These are phyloP conservation scores for Xyrichtys novacula DNA, from an alignment of 2,797 vertebrate genomes.

Conservation along the genomic window DNA sequence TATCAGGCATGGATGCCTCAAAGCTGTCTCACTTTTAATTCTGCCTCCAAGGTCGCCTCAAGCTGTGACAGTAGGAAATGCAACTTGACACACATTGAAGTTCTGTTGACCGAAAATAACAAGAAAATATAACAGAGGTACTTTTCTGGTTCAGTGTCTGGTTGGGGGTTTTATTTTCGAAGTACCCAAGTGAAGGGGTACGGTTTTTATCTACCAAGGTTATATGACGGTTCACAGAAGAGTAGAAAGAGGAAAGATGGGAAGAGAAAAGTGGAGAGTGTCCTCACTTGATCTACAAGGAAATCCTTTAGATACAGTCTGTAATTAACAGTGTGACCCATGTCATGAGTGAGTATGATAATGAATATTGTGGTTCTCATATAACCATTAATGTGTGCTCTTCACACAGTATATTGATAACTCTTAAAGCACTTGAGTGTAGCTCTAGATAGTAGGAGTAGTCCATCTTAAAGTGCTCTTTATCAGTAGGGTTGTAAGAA, in stretches of 20 bases:
- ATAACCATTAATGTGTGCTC: background rate
- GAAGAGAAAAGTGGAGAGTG: background rate
- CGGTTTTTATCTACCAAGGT: background rate
- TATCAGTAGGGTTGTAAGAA: background rate
- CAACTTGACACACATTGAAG: conserved; percentile 27
- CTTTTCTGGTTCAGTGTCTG: conserved; percentile 26
- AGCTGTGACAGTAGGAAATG: conserved; percentile 20
- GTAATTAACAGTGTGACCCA: background rate
- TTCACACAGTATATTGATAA: too few species aligned
- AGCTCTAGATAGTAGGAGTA: background rate
- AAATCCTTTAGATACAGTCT: background rate
- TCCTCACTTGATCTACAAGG: background rate
- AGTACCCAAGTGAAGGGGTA: background rate
- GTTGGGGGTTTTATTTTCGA: conserved; percentile 26
- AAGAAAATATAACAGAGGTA: conserved; percentile 28
- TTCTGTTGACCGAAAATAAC: conserved; percentile 38
- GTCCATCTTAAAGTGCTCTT: background rate
- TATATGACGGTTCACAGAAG: conserved; percentile 19
- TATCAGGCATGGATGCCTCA: conserved; percentile 8
- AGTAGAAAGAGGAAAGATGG: background rate
- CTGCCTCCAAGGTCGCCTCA: conserved; percentile 11
- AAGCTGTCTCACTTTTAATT: conserved; percentile 11
- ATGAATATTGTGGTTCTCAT: background rate
- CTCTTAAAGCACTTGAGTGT: background rate
- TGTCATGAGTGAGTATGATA: background rate